These are phyloP conservation scores for Drosophila pseudoobscura DNA, from an alignment of 1,140 invertebrate genomes.

Conservation along the genomic window DNA sequence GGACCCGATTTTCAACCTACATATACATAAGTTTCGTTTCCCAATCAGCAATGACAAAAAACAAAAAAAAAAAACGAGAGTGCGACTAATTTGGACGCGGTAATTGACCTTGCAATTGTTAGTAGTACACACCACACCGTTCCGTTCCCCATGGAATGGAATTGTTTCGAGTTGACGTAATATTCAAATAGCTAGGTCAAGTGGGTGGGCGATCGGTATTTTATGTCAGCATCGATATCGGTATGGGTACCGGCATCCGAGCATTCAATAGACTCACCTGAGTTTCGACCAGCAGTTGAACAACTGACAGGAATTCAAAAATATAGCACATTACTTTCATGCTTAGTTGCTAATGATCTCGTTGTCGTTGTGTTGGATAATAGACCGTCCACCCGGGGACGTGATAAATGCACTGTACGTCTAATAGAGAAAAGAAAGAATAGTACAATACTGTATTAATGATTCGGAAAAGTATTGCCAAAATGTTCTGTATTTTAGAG, in stretches of 20 bases:
- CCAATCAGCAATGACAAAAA: slow-evolving; percentile 20
- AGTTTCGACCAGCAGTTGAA: slow-evolving; percentile 61
- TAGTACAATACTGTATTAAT: too few species aligned
- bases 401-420: slow-evolving; percentile 29
- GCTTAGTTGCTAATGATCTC: slow-evolving; percentile 27
- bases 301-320: slow-evolving; percentile 56
- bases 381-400: slow-evolving; percentile 33
- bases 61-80: slow-evolving; percentile 19
- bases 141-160: slow-evolving; percentile 55
- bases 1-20: slow-evolving; percentile 23
- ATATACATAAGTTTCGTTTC: slow-evolving; percentile 14
- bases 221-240: too few species aligned
- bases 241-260: too few species aligned
- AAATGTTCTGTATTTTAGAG: too few species aligned
- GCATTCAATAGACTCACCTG: slow-evolving; percentile 56
- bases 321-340: slow-evolving; percentile 55
- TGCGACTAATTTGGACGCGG: slow-evolving; percentile 62
- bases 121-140: slow-evolving; percentile 28
- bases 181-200: slow-evolving; percentile 48
- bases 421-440: slow-evolving; percentile 27
- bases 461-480: too few species aligned
- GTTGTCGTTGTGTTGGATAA: slow-evolving; percentile 21
- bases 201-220: slow-evolving; percentile 39
- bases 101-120: slow-evolving; percentile 65
- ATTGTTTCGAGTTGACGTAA: slow-evolving; percentile 69